Conservation (phyloP, 2,888 invertebrate species). For the Papilio gigon region DNA sequence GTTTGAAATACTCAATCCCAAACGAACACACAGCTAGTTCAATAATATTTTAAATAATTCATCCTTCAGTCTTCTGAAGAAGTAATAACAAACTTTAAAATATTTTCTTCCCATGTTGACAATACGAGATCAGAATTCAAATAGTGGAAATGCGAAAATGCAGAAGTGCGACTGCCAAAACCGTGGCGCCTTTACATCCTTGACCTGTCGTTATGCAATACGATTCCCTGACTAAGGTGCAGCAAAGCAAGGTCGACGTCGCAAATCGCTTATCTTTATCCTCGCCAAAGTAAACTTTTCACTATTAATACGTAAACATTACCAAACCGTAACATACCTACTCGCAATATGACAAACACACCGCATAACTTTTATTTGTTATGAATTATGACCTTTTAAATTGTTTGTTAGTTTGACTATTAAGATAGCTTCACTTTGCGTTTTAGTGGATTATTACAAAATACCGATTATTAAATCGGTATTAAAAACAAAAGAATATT, state of each 20-base stretch:
- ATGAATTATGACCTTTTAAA: background rate
- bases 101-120: background rate
- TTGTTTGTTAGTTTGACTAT: background rate
- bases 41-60: no score
- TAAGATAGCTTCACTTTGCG: background rate
- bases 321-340: conserved; percentile 30
- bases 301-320: conserved; percentile 49
- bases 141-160: conserved; percentile 54
- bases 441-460: background rate
- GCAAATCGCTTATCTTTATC: conserved; percentile 65
- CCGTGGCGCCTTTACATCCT: conserved; percentile 72
- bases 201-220: conserved; percentile 74
- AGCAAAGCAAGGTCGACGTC: conserved; percentile 61
- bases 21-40: no score
- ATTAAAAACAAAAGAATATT: no score
- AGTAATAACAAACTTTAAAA: background rate
- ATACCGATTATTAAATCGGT: no score
- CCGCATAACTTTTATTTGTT: conserved; percentile 24
- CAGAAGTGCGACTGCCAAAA: conserved; percentile 68
- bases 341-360: conserved; percentile 30
- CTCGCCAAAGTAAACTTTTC: conserved; percentile 60
- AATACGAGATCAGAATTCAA: conserved; percentile 45
- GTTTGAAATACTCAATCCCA: no score
- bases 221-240: conserved; percentile 61
- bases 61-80: no score